Conservation (phyloP, 2,113 vertebrate genomes). For the Loxodonta africana region DNA sequence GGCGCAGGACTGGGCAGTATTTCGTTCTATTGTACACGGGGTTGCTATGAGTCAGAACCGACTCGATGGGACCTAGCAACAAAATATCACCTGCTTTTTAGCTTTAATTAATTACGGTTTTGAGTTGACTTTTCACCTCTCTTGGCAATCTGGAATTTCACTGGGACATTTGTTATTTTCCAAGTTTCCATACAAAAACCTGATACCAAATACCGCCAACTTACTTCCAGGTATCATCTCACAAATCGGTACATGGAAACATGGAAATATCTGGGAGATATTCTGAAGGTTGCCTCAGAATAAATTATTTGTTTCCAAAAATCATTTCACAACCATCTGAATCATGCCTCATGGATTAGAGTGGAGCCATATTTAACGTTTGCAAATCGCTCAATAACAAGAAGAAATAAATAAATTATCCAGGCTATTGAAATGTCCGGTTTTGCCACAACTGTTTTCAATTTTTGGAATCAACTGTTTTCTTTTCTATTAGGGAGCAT, state of each 20-base stretch:
- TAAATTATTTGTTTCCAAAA: conserved; percentile 24
- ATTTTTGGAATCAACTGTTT: conserved; percentile 48
- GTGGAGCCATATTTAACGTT: neutral
- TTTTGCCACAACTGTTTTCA: conserved; percentile 63
- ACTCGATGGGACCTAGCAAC: neutral
- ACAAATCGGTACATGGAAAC: neutral
- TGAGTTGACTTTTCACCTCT: neutral
- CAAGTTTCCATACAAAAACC: conserved; percentile 28
- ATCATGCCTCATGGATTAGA: neutral
- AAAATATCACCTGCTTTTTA: neutral
- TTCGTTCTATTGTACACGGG: neutral
- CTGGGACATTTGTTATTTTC: neutral
- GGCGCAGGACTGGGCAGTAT: neutral
- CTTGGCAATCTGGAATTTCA: neutral
- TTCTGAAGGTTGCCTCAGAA: neutral
- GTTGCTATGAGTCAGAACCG: neutral
- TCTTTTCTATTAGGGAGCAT: conserved; percentile 50
- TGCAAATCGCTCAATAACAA: neutral
- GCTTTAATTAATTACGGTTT: neutral
- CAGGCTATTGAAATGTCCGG: neutral
- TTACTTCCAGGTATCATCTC: neutral
- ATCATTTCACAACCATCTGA: conserved; percentile 17
- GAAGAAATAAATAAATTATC: neutral
- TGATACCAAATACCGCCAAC: neutral
- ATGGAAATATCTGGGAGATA: neutral